phyloP scores from a whole-genome alignment of 1,140 invertebrate genomes.

The Zaprionus vittiger region DNA sequence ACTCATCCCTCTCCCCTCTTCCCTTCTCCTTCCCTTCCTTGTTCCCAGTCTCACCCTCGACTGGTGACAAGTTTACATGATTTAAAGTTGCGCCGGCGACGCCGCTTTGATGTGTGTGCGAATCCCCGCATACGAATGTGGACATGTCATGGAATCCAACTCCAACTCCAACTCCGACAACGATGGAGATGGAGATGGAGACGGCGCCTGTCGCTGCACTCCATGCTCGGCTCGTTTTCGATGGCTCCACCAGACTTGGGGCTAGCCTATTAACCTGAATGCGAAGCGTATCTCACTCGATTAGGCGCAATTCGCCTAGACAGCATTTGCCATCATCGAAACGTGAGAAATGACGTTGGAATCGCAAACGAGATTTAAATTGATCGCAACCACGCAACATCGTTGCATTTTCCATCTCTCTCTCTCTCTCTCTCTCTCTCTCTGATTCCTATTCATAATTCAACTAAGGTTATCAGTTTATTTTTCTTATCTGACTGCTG shows the following conservation, averaged over 20 bases:
- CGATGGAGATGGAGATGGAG: slow-evolving; percentile 9
- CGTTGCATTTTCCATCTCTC: background rate
- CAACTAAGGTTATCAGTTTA: background rate
- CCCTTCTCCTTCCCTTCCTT: background rate
- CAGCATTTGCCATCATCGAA: background rate
- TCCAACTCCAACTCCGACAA: slow-evolving; percentile 3
- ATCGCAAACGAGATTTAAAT: background rate
- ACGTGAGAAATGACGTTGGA: slow-evolving; percentile 14
- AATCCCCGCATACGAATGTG: slow-evolving; percentile 12
- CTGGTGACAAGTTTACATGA: slow-evolving; percentile 71
- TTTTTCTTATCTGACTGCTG: no score
- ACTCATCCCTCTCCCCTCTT: background rate
- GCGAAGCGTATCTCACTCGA: slow-evolving; percentile 15
- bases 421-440: background rate
- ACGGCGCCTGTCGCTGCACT: background rate
- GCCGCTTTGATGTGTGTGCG: slow-evolving; percentile 56
- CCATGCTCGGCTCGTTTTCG: background rate
- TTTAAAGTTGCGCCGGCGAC: slow-evolving; percentile 53
- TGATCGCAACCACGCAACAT: background rate
- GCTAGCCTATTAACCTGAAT: slow-evolving; percentile 44
- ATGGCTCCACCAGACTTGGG: background rate
- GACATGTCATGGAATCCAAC: slow-evolving; percentile 12
- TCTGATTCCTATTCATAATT: background rate
- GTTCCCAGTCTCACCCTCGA: slow-evolving; percentile 29
- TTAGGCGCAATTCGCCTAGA: slow-evolving; percentile 8